Percentiles rank a stretch among this genome's conserved stretches.
Conservation (phyloP, 1,140 invertebrate genomes). For the Pteromalus puparum region DNA sequence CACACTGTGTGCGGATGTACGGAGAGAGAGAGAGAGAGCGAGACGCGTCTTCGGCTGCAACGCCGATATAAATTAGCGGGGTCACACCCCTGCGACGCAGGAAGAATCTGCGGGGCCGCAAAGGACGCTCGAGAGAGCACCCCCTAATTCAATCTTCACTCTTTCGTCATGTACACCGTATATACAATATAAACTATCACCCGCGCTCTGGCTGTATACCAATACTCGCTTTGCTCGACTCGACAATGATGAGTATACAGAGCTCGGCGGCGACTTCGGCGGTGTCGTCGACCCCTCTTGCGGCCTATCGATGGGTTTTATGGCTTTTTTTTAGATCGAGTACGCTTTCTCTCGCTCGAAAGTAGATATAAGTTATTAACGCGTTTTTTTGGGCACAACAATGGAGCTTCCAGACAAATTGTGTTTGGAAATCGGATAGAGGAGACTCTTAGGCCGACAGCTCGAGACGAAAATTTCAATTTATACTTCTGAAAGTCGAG, state of each 20-base stretch:
- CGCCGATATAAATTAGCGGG: conserved; percentile 60
- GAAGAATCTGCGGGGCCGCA: conserved; percentile 39
- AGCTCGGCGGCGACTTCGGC: background rate
- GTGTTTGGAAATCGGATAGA: conserved; percentile 1
- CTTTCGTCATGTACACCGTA: conserved; percentile 60
- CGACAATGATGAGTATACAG: background rate
- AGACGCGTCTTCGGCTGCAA: conserved; percentile 28
- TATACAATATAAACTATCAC: conserved; percentile 41
- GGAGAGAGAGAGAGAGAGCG: background rate
- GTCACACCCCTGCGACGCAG: conserved; percentile 57
- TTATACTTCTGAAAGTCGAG: background rate
- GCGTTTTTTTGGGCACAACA: background rate
- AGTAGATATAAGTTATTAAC: background rate
- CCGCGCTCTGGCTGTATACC: background rate
- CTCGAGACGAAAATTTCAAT: background rate
- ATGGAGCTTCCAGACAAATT: background rate
- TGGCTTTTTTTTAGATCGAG: conserved; percentile 9
- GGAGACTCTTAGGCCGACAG: background rate
- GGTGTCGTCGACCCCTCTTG: background rate
- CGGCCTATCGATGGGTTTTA: background rate
- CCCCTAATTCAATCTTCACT: conserved; percentile 62
- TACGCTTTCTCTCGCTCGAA: background rate
- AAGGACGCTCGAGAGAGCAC: conserved; percentile 27
- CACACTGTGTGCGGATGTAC: background rate
- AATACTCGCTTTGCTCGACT: too few relatives aligned